Evolutionary conservation across 2,113 vertebrate genomes (phyloP).

Genomic region (Poicephalus meyeri): DNA sequence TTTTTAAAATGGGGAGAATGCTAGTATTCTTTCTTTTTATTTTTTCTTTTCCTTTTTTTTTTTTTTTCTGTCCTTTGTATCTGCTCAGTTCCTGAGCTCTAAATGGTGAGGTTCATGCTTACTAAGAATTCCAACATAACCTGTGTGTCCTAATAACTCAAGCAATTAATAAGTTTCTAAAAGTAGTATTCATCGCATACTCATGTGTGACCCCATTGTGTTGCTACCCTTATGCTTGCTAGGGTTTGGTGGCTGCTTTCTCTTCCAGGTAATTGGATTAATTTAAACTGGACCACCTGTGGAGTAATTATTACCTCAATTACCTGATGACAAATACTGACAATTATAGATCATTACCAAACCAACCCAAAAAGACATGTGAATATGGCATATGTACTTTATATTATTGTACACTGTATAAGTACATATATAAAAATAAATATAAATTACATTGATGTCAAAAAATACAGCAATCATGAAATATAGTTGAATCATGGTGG

Average conservation of each 20-base stretch:
- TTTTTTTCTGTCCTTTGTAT: accelerated
- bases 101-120: background rate
- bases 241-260: background rate
- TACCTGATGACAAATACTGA: background rate
- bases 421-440: background rate
- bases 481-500: background rate
- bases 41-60: background rate
- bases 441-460: background rate
- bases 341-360: background rate
- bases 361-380: background rate
- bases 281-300: background rate
- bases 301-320: background rate
- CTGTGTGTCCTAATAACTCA: background rate
- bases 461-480: background rate
- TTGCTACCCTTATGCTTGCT: background rate
- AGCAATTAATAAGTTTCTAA: background rate
- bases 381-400: background rate
- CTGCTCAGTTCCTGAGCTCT: background rate
- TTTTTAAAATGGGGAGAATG: background rate
- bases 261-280: background rate
- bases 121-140: background rate
- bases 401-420: too few relatives aligned
- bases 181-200: background rate
- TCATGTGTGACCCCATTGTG: background rate
- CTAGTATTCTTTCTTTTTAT: background rate